These are phyloP conservation scores for Parnassius apollo DNA, from an alignment of 2,888 invertebrate genomes.

Conservation along the genomic window DNA sequence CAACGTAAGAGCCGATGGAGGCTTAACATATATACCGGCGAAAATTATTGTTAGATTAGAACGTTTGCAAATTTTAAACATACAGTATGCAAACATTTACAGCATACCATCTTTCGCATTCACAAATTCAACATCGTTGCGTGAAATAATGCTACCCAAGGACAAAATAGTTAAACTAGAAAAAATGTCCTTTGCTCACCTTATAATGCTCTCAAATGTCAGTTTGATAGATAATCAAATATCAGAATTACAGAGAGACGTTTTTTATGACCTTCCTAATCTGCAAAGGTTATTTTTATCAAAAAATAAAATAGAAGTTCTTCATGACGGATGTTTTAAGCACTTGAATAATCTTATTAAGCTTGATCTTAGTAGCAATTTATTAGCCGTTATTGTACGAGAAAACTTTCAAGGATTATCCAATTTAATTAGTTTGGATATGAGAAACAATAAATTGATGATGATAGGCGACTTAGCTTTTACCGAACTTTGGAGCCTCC, in stretches of 20 bases:
- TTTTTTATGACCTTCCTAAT: slow-evolving; percentile 87
- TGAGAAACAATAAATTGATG: slow-evolving; percentile 88
- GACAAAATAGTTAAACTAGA: slow-evolving; percentile 86
- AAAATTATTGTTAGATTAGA: slow-evolving; percentile 85
- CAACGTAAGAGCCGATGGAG: slow-evolving; percentile 85
- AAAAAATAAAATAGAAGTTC: slow-evolving; percentile 90
- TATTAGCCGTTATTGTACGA: slow-evolving; percentile 86
- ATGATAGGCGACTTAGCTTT: slow-evolving; percentile 92
- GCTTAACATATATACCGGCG: slow-evolving; percentile 86
- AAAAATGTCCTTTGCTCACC: slow-evolving; percentile 87
- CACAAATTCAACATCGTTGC: slow-evolving; percentile 85
- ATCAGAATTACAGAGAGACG: slow-evolving; percentile 86
- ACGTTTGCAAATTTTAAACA: slow-evolving; percentile 84
- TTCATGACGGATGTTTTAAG: slow-evolving; percentile 93
- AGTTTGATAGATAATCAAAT: slow-evolving; percentile 89
- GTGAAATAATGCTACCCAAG: slow-evolving; percentile 85
- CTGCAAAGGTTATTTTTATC: slow-evolving; percentile 89
- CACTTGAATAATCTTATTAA: slow-evolving; percentile 87
- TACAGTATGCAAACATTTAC: slow-evolving; percentile 87
- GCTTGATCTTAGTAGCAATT: slow-evolving; percentile 89
- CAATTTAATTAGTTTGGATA: slow-evolving; percentile 86
- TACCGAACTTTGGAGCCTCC: slow-evolving; percentile 88
- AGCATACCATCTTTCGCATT: slow-evolving; percentile 88
- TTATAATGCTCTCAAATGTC: slow-evolving; percentile 85
- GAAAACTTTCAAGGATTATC: slow-evolving; percentile 89